phyloP scores from a whole-genome alignment of 2,113 vertebrate species.

The Silurus glanis region DNA sequence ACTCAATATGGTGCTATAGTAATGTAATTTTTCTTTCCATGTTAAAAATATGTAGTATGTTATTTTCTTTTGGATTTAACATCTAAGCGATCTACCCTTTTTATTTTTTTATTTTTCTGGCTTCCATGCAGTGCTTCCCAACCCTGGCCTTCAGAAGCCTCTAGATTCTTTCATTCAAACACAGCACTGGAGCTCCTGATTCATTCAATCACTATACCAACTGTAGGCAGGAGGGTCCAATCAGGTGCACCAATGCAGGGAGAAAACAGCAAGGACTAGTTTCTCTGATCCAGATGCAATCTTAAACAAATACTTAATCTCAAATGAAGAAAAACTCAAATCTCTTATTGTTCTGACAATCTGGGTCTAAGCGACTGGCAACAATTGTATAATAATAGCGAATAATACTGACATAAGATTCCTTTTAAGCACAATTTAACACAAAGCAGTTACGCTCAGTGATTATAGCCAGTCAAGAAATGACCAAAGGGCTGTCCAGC shows the following conservation, averaged over 20 bases:
- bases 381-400: not conserved
- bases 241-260: constrained; percentile 33
- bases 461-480: constrained; percentile 4
- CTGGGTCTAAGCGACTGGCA: constrained; percentile 36
- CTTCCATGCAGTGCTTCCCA: constrained; percentile 39
- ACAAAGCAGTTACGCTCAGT: not conserved
- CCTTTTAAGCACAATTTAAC: constrained; percentile 43
- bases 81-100: not conserved
- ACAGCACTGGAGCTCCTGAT: constrained; percentile 33
- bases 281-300: constrained; percentile 38
- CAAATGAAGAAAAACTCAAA: constrained; percentile 23
- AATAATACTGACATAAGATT: constrained; percentile 20
- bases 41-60: not conserved
- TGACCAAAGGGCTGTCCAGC: constrained; percentile 35
- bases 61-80: constrained; percentile 5
- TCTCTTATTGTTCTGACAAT: constrained; percentile 34
- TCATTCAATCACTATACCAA: constrained; percentile 23
- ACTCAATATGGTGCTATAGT: constrained; percentile 53
- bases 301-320: not conserved
- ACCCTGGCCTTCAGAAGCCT: not conserved
- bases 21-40: constrained; percentile 7
- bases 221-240: constrained; percentile 18
- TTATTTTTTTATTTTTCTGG: not conserved
- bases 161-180: not conserved
- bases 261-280: constrained; percentile 38